Conservation (phyloP, 2,113 vertebrate species). For the Delphinus delphis region DNA sequence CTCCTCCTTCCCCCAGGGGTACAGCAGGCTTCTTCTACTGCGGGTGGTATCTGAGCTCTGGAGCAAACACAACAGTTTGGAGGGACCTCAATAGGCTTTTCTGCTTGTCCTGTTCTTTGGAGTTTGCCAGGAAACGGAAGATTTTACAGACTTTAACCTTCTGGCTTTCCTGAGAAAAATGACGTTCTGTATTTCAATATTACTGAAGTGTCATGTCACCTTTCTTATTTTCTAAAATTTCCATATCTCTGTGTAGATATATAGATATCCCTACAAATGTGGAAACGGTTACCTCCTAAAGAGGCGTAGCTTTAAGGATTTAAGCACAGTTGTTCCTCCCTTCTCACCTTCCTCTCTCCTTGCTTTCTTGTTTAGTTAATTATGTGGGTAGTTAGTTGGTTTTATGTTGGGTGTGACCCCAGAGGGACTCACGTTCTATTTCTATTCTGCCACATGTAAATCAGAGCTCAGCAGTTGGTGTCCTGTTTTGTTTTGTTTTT, state of each 20-base stretch:
- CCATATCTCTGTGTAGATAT: neutral
- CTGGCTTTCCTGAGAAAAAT: neutral
- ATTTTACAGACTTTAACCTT: neutral
- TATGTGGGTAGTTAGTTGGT: neutral
- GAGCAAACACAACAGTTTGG: neutral
- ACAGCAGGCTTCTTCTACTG: neutral
- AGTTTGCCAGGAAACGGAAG: neutral
- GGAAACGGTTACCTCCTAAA: neutral
- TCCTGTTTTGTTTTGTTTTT: too few relatives aligned
- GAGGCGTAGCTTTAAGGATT: neutral
- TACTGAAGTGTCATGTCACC: neutral
- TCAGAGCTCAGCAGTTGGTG: neutral
- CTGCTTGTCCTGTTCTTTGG: neutral
- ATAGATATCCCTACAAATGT: neutral
- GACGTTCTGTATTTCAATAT: neutral
- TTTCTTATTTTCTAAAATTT: neutral
- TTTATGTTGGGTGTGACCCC: neutral
- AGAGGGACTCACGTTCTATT: neutral
- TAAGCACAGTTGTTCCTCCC: neutral
- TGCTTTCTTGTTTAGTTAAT: neutral
- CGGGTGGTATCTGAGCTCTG: neutral
- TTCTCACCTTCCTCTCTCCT: neutral
- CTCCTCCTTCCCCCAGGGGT: neutral
- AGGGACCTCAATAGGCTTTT: neutral
- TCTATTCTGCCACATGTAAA: neutral